Conservation (phyloP, 37 sponge, comb jelly and placozoan species). For the Axinella damicornis region DNA sequence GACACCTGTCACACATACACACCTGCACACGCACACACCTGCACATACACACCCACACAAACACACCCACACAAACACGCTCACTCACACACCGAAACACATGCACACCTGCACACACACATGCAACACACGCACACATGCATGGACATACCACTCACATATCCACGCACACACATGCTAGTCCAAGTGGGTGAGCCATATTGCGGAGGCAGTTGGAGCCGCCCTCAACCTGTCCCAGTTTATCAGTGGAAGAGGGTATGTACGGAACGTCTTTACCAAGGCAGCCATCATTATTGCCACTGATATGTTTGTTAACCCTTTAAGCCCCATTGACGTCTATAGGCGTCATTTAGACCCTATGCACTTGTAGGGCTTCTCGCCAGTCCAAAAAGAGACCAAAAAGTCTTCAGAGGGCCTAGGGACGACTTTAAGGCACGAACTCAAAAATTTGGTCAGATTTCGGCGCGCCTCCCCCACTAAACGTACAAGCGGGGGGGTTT, state of each 20-base stretch:
- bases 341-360: no score
- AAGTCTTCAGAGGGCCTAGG: no score
- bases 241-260: conserved; percentile 16
- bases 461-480: no score
- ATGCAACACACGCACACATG: conserved; percentile 17
- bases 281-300: no score
- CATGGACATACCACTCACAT: background rate
- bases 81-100: background rate
- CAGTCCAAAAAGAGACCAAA: no score
- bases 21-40: background rate
- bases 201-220: conserved; percentile 45
- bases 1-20: background rate
- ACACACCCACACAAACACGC: conserved; percentile 29
- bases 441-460: no score
- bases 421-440: no score
- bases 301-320: no score
- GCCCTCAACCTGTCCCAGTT: conserved; percentile 31
- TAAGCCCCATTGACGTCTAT: no score
- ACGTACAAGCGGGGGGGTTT: no score
- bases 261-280: no score
- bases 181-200: conserved; percentile 61
- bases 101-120: background rate
- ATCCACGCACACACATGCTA: background rate
- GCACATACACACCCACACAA: conserved; percentile 28
- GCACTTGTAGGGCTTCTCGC: no score